phyloP scores from a whole-genome alignment of 1,140 invertebrate genomes.

The Cotesia typhae region DNA sequence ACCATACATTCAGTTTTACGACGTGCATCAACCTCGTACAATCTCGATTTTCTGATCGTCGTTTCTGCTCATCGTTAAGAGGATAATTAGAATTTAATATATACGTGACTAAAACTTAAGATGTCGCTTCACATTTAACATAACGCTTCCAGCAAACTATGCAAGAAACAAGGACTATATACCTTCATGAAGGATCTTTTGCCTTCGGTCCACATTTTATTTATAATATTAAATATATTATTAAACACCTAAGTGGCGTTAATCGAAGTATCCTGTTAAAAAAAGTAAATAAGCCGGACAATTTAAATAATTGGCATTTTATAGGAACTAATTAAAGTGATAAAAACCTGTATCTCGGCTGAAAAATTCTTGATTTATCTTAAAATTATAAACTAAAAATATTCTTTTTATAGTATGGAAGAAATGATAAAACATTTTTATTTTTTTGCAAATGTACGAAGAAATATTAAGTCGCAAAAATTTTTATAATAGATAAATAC shows the following conservation, averaged over 20 bases:
- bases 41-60: conserved; percentile 41
- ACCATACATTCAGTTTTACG: conserved; percentile 24
- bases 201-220: neutral
- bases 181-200: neutral
- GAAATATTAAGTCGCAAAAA: no score
- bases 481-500: no score
- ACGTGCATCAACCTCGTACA: conserved; percentile 32
- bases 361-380: no score
- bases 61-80: conserved; percentile 34
- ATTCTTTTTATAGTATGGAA: no score
- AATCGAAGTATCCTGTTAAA: no score
- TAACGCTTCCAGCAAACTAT: conserved; percentile 21
- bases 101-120: conserved; percentile 45
- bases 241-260: neutral
- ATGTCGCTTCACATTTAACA: conserved; percentile 38
- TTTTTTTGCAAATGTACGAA: no score
- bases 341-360: no score
- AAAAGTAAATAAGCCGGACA: no score
- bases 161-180: conserved; percentile 13
- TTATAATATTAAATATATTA: conserved; percentile 4
- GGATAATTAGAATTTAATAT: conserved; percentile 51
- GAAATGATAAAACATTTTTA: no score
- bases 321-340: no score
- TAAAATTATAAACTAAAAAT: neutral
- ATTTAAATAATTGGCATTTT: no score